Evolutionary conservation across 1,140 invertebrate species (phyloP).

Genomic region (Bombus waltoni): DNA sequence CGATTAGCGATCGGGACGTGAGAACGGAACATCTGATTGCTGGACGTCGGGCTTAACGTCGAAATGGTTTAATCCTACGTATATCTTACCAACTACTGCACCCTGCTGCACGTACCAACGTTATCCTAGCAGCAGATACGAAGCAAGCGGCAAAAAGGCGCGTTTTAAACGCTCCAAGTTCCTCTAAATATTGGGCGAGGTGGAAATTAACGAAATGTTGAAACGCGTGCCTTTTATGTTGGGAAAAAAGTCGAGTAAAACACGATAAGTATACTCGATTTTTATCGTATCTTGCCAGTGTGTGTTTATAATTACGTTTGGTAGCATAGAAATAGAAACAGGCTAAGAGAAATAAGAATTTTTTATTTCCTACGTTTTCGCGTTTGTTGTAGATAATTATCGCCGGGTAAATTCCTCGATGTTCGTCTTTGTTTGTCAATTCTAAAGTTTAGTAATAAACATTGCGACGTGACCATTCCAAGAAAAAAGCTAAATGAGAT

Average conservation of each 20-base stretch:
- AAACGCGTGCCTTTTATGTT: not conserved
- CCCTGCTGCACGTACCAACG: not conserved
- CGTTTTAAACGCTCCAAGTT: not conserved
- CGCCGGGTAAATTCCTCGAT: too few species aligned
- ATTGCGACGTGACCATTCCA: too few species aligned
- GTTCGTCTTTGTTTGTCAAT: too few species aligned
- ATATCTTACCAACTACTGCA: slow-evolving; percentile 59
- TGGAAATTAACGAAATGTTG: slow-evolving; percentile 2
- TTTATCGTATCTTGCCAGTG: not conserved
- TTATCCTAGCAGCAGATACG: slow-evolving; percentile 16
- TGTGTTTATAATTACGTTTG: not conserved
- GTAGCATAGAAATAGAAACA: not conserved
- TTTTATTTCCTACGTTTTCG: not conserved
- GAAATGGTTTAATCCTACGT: slow-evolving; percentile 65
- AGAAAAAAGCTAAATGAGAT: too few species aligned
- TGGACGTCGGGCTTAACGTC: slow-evolving; percentile 63
- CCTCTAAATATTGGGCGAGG: not conserved
- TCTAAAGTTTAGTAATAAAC: too few species aligned
- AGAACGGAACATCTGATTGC: slow-evolving; percentile 66
- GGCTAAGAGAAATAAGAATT: not conserved
- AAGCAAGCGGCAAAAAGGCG: not conserved
- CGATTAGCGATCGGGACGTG: slow-evolving; percentile 67
- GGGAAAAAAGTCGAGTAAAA: not conserved
- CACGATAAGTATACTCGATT: too few species aligned
- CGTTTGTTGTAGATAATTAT: too few species aligned